Evolutionary conservation across 2,797 vertebrate species (phyloP).

Genomic region (Coendou prehensilis): DNA sequence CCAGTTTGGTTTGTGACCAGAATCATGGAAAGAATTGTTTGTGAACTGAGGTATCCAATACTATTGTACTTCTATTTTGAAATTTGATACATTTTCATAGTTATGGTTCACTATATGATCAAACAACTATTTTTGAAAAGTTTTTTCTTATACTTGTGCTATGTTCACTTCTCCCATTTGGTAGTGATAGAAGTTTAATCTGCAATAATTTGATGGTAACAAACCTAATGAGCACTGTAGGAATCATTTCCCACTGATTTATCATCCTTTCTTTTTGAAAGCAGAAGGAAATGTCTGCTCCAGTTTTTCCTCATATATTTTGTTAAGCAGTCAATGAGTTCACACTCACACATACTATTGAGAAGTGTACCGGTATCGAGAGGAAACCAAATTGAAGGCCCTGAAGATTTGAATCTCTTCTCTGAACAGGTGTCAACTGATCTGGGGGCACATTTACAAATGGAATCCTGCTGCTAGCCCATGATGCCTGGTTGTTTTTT

Average conservation of each 20-base stretch:
- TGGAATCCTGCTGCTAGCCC: slow-evolving; percentile 56
- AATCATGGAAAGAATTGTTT: neutral
- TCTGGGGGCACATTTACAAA: slow-evolving; percentile 80
- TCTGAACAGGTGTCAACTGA: slow-evolving; percentile 71
- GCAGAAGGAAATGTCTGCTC: slow-evolving; percentile 8
- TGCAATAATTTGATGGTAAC: neutral
- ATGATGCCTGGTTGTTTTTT: slow-evolving; percentile 73
- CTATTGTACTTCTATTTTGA: neutral
- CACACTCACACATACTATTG: slow-evolving; percentile 22
- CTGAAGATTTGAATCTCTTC: slow-evolving; percentile 37
- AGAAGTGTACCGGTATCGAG: slow-evolving; percentile 53
- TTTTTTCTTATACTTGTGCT: neutral
- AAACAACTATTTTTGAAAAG: slow-evolving; percentile 30
- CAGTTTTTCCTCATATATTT: slow-evolving; percentile 5
- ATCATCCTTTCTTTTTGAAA: neutral
- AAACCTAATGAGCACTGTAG: neutral
- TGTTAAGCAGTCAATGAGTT: slow-evolving; percentile 38
- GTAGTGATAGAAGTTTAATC: neutral
- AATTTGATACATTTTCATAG: slow-evolving; percentile 9
- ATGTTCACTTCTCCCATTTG: neutral
- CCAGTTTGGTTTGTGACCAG: neutral
- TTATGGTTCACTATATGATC: neutral
- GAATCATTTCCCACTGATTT: neutral
- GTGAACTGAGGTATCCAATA: neutral
- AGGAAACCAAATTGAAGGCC: slow-evolving; percentile 51